These are phyloP conservation scores for Centrocercus urophasianus DNA, from an alignment of 2,113 vertebrate species.

Conservation along the genomic window DNA sequence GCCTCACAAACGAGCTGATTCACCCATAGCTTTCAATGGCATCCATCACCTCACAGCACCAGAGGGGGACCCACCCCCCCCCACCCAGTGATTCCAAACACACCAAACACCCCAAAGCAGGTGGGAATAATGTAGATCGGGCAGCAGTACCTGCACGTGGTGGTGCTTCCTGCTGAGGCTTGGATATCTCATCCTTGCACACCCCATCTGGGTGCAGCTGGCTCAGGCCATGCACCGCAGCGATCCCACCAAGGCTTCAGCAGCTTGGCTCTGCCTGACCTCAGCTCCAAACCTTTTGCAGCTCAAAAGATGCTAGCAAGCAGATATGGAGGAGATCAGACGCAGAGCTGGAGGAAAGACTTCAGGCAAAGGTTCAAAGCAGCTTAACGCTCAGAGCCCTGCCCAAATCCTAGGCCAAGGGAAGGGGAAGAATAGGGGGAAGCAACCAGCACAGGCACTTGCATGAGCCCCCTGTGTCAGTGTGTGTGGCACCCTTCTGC, in stretches of 20 bases:
- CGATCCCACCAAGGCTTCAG: too few relatives aligned
- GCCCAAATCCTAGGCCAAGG: neutral
- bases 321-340: neutral
- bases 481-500: neutral
- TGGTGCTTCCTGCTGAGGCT: neutral
- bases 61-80: neutral
- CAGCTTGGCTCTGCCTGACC: neutral
- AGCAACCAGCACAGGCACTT: neutral
- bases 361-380: neutral
- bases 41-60: neutral
- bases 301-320: neutral
- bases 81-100: too few relatives aligned
- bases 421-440: neutral
- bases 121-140: accelerated
- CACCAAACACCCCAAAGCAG: accelerated
- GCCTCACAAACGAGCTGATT: neutral
- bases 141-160: accelerated
- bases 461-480: neutral
- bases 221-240: neutral
- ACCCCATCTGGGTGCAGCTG: accelerated
- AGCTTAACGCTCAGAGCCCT: neutral
- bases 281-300: neutral
- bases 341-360: neutral
- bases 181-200: too few relatives aligned
- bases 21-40: neutral